phyloP scores from a whole-genome alignment of 2,888 invertebrate species.

The Magallana nippona region DNA sequence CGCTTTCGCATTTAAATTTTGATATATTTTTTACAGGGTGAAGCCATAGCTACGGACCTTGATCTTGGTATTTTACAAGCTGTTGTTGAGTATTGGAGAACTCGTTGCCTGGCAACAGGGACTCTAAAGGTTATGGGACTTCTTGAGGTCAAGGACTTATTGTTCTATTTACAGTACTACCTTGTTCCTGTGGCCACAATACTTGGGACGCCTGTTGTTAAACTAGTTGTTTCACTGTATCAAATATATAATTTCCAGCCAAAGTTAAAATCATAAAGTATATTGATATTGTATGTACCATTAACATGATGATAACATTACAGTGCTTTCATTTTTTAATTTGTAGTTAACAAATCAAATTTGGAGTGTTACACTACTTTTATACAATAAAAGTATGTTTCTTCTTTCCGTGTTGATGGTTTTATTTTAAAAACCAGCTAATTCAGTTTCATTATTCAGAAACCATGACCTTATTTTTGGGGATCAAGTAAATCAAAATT shows the following conservation, averaged over 20 bases:
- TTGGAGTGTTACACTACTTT: background rate
- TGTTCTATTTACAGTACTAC: conserved; percentile 77
- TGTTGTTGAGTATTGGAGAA: conserved; percentile 73
- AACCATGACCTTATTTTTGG: too few species aligned
- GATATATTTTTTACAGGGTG: conserved; percentile 63
- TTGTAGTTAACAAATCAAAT: background rate
- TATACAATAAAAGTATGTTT: too few species aligned
- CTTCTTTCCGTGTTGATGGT: too few species aligned
- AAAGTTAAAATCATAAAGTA: background rate
- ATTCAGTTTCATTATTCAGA: too few species aligned
- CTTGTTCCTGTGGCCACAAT: conserved; percentile 74
- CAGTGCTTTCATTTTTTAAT: background rate
- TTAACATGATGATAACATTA: too few species aligned
- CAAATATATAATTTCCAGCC: conserved; percentile 18
- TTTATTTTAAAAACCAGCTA: too few species aligned
- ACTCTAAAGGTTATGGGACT: conserved; percentile 71
- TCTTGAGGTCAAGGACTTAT: conserved; percentile 71
- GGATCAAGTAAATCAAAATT: too few species aligned
- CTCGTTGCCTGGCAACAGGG: conserved; percentile 69
- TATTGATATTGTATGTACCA: too few species aligned
- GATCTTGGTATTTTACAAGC: conserved; percentile 61
- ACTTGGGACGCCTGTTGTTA: conserved; percentile 72
- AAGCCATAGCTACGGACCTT: conserved; percentile 64
- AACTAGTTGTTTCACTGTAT: conserved; percentile 69
- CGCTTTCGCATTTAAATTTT: background rate